Percentiles rank a stretch among this genome's conserved stretches.
These are phyloP conservation scores for Zosterops japonicus DNA, from an alignment of 2,113 vertebrate species.

Conservation along the genomic window DNA sequence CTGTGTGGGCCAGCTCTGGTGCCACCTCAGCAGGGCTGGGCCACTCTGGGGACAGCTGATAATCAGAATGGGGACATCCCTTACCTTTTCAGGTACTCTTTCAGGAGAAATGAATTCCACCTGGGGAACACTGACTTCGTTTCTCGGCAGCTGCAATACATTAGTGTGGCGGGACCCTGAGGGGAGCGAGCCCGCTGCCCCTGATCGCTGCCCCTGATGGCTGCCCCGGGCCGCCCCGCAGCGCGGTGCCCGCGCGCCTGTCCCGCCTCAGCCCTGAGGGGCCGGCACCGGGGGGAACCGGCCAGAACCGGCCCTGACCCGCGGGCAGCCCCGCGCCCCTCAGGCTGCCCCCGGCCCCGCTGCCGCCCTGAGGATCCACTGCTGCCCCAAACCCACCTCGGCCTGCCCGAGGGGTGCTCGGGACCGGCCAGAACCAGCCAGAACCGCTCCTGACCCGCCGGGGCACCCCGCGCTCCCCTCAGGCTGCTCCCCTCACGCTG, in stretches of 20 bases:
- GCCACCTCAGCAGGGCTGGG: neutral
- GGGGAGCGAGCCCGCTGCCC: too few relatives aligned
- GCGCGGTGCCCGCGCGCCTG: neutral
- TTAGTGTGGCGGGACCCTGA: too few relatives aligned
- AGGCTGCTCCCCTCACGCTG: too few relatives aligned
- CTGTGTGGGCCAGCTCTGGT: neutral
- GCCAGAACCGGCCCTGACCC: too few relatives aligned
- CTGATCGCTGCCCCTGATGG: too few relatives aligned
- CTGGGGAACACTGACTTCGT: neutral
- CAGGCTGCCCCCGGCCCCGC: too few relatives aligned
- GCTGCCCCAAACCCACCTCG: too few relatives aligned
- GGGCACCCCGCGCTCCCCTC: rapidly evolving
- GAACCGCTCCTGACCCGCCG: neutral
- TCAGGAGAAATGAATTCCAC: neutral
- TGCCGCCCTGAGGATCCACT: too few relatives aligned
- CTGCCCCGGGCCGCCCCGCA: too few relatives aligned
- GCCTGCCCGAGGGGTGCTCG: too few relatives aligned
- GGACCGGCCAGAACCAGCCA: neutral
- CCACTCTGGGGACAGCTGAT: neutral
- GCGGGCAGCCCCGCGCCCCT: too few relatives aligned
- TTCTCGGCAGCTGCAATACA: neutral
- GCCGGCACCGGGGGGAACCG: rapidly evolving
- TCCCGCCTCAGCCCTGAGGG: neutral
- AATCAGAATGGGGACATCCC: too few relatives aligned
- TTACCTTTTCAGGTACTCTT: neutral